Evolutionary conservation across 2,113 vertebrate genomes (phyloP), one percentile per base, ranked within the genome.

Genomic region (Carollia perspicillata): DNA sequence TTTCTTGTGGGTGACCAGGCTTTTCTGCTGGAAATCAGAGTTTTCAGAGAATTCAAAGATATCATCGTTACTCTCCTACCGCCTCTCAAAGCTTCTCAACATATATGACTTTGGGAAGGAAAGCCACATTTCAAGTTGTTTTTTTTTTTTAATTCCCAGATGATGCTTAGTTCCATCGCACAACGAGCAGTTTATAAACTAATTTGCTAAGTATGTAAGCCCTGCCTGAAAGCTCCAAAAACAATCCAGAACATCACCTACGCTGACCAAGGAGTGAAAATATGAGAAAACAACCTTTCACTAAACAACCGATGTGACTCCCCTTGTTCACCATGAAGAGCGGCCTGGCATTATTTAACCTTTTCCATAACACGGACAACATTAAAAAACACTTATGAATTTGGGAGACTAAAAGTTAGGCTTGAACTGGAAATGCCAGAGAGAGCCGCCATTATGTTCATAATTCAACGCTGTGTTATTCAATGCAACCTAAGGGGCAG

Each of bases 391-490:
- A 75, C 77, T 95, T 96, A 95, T 5, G 84, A 97, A 96, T 96
- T 94, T 87, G 93, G 92, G 49, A 74, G 71, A 92, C 66, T 68
- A 84, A 95, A 98, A 92, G 87, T 95, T 96, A 90, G 94, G 80
- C 84, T 40, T 89, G 37, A 94, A 89, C 90, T 98, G 94, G 90
- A 97, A 97, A 97, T 95, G 96, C 95, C 94, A 95, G 90, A 89
- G 77, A 94, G 83, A 97, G 97, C 80, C 84, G 63, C 95, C 90
- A 97, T 95, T 97, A 97, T 85, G 96, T 68, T 95, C 74, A 74
- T 93, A 96, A 98, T 97, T 97, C 95, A 95, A 94, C 84, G 78
- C 47, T 49, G 51, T 3, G 66, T 92, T 97, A 95, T 95, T 97
- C 92, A 95, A 40, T 81, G 93, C 96, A 97, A 95, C 90, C 92